Percentiles rank a stretch among this genome's conserved stretches.
These are phyloP conservation scores for Mesoligia furuncula DNA, from an alignment of 2,888 invertebrate genomes.

Conservation along the genomic window DNA sequence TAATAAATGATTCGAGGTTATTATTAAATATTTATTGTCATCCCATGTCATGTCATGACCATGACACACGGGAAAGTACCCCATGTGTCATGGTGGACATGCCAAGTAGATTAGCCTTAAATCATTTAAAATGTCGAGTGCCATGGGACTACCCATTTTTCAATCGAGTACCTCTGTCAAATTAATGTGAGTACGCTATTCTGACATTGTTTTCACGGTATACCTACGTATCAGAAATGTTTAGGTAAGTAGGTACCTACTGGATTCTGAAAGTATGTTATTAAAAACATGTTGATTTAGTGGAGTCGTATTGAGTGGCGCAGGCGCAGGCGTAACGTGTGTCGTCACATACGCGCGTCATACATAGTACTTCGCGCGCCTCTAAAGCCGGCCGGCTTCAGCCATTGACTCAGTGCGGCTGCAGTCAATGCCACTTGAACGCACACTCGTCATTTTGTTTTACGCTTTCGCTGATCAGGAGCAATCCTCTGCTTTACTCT, in stretches of 20 bases:
- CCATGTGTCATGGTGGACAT: constrained; percentile 30
- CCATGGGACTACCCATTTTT: neutral
- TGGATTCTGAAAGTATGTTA: constrained; percentile 22
- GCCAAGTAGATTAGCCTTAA: constrained; percentile 24
- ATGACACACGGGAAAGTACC: neutral
- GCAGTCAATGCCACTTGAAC: constrained; percentile 65
- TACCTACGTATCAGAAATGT: constrained; percentile 14
- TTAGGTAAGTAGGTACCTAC: constrained; percentile 10
- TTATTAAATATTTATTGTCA: constrained; percentile 38
- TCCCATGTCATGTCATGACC: constrained; percentile 28
- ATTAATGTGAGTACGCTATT: neutral
- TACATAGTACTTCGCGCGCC: constrained; percentile 59
- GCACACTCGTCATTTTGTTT: constrained; percentile 46
- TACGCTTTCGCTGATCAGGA: constrained; percentile 51
- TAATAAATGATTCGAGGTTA: constrained; percentile 44
- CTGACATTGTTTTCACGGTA: neutral
- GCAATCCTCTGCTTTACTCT: constrained; percentile 20
- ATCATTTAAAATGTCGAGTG: neutral
- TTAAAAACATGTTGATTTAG: constrained; percentile 50
- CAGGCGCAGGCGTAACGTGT: constrained; percentile 54
- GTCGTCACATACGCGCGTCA: constrained; percentile 68
- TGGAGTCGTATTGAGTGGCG: constrained; percentile 39
- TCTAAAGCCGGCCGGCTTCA: constrained; percentile 60
- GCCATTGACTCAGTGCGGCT: constrained; percentile 65
- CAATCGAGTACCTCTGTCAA: neutral